Evolutionary conservation across 2,888 invertebrate genomes (phyloP).

Genomic region (Lordiphosa fenestrarum): DNA sequence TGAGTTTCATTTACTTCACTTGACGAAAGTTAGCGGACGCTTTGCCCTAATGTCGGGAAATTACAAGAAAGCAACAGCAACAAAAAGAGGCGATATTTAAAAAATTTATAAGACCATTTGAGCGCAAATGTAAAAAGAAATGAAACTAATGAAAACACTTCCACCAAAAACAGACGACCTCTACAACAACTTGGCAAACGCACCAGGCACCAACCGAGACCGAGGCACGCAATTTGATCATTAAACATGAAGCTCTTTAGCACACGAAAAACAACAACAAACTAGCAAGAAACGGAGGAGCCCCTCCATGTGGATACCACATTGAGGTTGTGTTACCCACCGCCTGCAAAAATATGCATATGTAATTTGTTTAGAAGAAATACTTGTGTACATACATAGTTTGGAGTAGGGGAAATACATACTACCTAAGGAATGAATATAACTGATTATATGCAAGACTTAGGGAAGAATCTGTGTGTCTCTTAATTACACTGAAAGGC

Average conservation of each 20-base stretch:
- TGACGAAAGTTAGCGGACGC: conserved; percentile 58
- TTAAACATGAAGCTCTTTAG: conserved; percentile 74
- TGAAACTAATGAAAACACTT: conserved; percentile 74
- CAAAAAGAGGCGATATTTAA: conserved; percentile 50
- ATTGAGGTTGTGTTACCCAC: conserved; percentile 24
- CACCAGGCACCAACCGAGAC: conserved; percentile 56
- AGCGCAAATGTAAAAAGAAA: conserved; percentile 67
- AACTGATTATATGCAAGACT: too few species aligned
- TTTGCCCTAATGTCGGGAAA: conserved; percentile 44
- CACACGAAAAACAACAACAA: conserved; percentile 54
- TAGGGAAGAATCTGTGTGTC: too few species aligned
- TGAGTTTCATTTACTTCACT: conserved; percentile 46
- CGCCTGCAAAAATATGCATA: conserved; percentile 51
- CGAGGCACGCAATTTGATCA: conserved; percentile 73
- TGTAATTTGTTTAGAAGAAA: conserved; percentile 68
- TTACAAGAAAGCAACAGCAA: neutral
- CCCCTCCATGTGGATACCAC: conserved; percentile 31
- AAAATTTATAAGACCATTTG: conserved; percentile 62
- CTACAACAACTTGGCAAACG: conserved; percentile 50
- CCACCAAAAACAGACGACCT: conserved; percentile 34
- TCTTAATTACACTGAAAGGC: too few species aligned
- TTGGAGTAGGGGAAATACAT: too few species aligned
- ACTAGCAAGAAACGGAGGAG: conserved; percentile 5
- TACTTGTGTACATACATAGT: conserved; percentile 10
- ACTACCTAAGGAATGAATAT: too few species aligned